These are phyloP conservation scores for Drosophila nasuta DNA, from an alignment of 1,140 invertebrate species.

Conservation along the genomic window DNA sequence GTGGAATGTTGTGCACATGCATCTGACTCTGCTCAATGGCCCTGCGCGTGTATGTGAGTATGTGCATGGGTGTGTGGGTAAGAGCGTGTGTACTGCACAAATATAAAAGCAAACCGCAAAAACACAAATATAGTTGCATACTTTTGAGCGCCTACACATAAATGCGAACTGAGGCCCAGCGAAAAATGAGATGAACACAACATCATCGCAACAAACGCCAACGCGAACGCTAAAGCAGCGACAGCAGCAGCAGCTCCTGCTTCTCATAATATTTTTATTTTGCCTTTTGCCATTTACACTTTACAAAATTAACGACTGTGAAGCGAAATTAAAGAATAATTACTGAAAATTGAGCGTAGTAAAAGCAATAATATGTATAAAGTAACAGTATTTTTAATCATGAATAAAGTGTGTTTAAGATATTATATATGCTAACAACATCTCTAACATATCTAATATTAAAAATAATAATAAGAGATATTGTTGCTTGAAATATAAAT, in stretches of 20 bases:
- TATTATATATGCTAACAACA: no score
- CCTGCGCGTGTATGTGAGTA: constrained; percentile 2
- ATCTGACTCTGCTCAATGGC: constrained; percentile 71
- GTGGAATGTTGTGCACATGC: constrained; percentile 75
- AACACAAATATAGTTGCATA: constrained; percentile 81
- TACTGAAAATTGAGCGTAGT: not conserved
- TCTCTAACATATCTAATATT: no score
- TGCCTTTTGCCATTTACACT: constrained; percentile 30
- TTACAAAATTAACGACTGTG: constrained; percentile 2
- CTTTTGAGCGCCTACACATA: constrained; percentile 75
- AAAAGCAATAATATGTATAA: no score
- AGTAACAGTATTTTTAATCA: no score
- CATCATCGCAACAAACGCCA: not conserved
- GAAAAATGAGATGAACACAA: constrained; percentile 34
- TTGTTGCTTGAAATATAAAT: no score
- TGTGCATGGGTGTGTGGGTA: constrained; percentile 32
- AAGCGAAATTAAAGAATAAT: not conserved
- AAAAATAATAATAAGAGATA: no score
- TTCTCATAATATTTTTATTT: constrained; percentile 44
- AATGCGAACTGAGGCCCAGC: constrained; percentile 53
- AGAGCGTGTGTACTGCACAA: constrained; percentile 61
- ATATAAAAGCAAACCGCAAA: constrained; percentile 78
- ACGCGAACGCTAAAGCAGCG: not conserved
- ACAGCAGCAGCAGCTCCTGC: constrained; percentile 18
- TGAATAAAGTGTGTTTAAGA: no score